Percentiles rank a stretch among this genome's conserved stretches.
Evolutionary conservation across 2,797 vertebrate species (phyloP).

Genomic region (Acrocephalus scirpaceus): DNA sequence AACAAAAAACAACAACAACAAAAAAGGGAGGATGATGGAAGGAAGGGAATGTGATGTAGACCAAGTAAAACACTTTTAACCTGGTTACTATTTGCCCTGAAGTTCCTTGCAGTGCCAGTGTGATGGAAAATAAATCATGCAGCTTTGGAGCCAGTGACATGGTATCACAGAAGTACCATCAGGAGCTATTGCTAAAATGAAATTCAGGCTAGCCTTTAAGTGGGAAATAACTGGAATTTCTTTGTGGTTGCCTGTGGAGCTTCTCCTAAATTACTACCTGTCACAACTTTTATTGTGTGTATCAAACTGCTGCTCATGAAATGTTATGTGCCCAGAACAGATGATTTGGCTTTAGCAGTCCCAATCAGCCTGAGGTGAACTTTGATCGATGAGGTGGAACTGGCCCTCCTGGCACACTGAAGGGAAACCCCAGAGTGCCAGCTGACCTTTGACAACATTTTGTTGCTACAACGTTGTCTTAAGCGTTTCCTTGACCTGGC

Average conservation of each 20-base stretch:
- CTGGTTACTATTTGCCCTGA: background rate
- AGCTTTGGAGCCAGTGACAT: background rate
- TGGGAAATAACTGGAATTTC: background rate
- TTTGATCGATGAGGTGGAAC: background rate
- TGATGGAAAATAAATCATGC: background rate
- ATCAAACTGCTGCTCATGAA: background rate
- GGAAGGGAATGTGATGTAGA: background rate
- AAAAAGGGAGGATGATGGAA: accelerated
- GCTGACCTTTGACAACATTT: background rate
- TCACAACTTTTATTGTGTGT: background rate
- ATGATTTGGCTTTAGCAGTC: background rate
- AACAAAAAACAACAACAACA: background rate
- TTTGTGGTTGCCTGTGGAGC: background rate
- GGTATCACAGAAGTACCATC: background rate
- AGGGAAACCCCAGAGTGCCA: background rate
- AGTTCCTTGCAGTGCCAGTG: background rate
- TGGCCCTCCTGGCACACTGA: background rate
- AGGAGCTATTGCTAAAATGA: background rate
- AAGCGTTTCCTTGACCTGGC: background rate
- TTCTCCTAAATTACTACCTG: background rate
- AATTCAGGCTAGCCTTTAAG: background rate
- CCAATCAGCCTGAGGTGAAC: background rate
- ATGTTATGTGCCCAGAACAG: background rate
- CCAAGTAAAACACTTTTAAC: background rate
- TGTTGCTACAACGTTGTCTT: background rate